Conservation (phyloP, 1,140 invertebrate genomes). For the Lithobius niger region DNA sequence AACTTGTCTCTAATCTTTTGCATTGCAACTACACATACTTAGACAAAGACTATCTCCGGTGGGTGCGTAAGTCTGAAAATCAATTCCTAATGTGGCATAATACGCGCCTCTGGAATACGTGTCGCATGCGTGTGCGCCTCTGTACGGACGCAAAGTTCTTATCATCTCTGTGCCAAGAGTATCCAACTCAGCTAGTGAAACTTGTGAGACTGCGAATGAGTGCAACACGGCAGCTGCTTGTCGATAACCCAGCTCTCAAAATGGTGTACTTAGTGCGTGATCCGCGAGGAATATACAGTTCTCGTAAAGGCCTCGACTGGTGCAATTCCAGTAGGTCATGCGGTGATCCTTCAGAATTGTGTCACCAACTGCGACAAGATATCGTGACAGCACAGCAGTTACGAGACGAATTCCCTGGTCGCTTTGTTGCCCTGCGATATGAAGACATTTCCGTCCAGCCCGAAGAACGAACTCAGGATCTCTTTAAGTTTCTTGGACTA, state of each 20-base stretch:
- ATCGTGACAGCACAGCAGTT: conserved; percentile 57
- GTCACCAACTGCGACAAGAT: conserved; percentile 67
- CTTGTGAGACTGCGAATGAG: conserved; percentile 58
- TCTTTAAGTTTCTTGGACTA: too few relatives aligned
- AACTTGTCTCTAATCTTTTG: conserved; percentile 51
- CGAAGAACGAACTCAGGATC: too few relatives aligned
- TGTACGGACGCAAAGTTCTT: conserved; percentile 63
- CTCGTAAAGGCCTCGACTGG: conserved; percentile 65
- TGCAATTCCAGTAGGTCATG: conserved; percentile 70
- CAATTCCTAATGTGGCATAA: conserved; percentile 60
- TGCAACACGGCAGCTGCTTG: conserved; percentile 52
- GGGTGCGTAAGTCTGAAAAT: conserved; percentile 13
- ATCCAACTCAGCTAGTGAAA: conserved; percentile 79
- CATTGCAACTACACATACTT: conserved; percentile 53
- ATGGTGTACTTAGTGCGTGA: conserved; percentile 65
- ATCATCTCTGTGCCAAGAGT: conserved; percentile 58
- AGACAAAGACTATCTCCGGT: conserved; percentile 18
- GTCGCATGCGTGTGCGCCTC: conserved; percentile 49
- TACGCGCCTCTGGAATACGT: conserved; percentile 61
- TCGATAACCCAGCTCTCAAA: conserved; percentile 58
- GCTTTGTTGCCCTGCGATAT: too few relatives aligned
- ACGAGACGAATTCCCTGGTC: conserved; percentile 51
- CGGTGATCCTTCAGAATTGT: conserved; percentile 55
- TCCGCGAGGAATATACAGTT: conserved; percentile 72
- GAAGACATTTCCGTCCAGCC: too few relatives aligned